Base-by-base conservation (phyloP, 1,140 invertebrate species). In the Halictus rubicundus region DNA sequence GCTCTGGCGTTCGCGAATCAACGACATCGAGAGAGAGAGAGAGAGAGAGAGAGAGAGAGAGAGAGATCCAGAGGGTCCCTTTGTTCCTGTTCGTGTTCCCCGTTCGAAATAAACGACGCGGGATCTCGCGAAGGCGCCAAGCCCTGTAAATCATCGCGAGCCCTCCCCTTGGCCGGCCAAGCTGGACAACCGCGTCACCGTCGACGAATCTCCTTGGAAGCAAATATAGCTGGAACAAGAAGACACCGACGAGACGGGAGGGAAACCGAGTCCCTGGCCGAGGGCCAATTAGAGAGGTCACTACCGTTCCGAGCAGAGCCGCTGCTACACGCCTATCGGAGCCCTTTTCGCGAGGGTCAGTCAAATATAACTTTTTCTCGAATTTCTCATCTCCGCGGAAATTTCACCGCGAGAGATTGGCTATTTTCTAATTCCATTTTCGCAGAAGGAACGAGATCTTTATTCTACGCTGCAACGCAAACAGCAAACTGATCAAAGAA, bases 161-260 rank as follows among this genome's bases (percentile, higher is more conserved):
- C n/a, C 42, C 72, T 68, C 71, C n/a, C 57, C 25, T 23, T 57
- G 25, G 25, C n/a, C 71, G 32, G 46, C 9, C 64, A n/a, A 37
- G 60, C 75, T 74, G 68, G 80, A 69, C 81, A 70, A 84, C 66
- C 68, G 78, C 81, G 80, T 83, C 85, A 88, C 81, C 79, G 69
- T 82, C 86, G 74, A 85, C 66, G 77, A 84, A 79, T 87, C 68
- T 74, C 64, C 76, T 80, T 64, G 63, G 84, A 81, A 71, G 84
- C 86, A 88, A 90, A 90, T 90, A 88, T 90, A 90, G 87, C 86
- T 81, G 82, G 86, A 88, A 88, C 83, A 87, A 88, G 87, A 88
- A 88, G 87, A 82, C 82, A 77, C 59, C 69, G 77, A 87, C 64
- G 78, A 68, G 79, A 81, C 69, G 72, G 78, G 60, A 57, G n/a